A percentile compares a stretch with the other conserved stretches of the same genome.
phyloP scores from a whole-genome alignment of 1,140 invertebrate genomes.

The Halictus rubicundus region DNA sequence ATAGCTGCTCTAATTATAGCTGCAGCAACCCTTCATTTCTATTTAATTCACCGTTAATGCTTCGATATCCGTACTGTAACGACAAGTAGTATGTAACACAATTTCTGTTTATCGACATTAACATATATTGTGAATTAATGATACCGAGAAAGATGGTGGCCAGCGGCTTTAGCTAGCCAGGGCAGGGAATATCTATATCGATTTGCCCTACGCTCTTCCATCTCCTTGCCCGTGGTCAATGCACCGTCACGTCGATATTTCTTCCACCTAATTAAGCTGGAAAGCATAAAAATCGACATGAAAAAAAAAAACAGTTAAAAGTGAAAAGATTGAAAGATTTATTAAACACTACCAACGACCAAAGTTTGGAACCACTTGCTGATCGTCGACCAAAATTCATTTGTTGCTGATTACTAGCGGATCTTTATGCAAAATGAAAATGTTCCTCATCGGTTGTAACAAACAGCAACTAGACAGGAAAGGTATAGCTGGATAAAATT shows the following conservation, averaged over 20 bases:
- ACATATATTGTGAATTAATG: background rate
- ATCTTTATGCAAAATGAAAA: no score
- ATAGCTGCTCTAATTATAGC: no score
- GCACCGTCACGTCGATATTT: background rate
- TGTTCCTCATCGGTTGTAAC: no score
- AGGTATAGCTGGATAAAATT: no score
- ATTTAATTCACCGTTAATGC: background rate
- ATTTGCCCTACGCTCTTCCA: background rate
- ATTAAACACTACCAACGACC: no score
- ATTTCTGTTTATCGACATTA: background rate
- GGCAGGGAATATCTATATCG: conserved; percentile 23
- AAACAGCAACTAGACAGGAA: no score
- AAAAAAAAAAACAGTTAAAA: background rate
- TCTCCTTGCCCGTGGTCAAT: background rate
- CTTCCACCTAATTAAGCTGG: background rate
- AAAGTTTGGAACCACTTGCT: no score
- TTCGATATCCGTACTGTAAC: background rate
- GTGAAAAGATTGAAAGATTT: no score
- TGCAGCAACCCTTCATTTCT: background rate
- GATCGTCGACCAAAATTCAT: no score
- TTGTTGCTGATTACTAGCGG: no score
- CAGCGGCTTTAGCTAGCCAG: background rate
- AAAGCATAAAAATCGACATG: background rate
- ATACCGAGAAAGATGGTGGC: conserved; percentile 14
- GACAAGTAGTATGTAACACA: background rate